Percentiles rank a stretch among this genome's conserved stretches.
Conservation (phyloP, 2,797 vertebrate genomes). For the Peromyscus nudipes region DNA sequence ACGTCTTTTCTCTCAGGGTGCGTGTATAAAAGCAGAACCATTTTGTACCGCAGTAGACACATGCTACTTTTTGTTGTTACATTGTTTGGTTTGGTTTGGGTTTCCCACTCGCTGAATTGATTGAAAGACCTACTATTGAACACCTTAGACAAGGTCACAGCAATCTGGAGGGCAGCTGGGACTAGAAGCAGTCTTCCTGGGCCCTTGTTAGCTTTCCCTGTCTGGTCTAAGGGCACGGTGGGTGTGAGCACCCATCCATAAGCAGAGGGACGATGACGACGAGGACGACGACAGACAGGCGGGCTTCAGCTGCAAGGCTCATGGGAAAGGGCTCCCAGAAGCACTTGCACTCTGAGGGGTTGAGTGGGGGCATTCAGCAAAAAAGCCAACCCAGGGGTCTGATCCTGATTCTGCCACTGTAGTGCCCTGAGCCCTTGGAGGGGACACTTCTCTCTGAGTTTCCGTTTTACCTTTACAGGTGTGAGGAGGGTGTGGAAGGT, state of each 20-base stretch:
- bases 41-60: neutral
- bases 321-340: neutral
- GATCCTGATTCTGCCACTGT: neutral
- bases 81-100: neutral
- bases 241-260: neutral
- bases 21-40: neutral
- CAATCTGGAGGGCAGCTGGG: neutral
- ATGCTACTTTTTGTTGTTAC: neutral
- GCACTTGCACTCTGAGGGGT: rapidly evolving
- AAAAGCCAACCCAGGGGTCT: neutral
- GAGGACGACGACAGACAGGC: neutral
- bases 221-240: neutral
- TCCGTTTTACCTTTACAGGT: neutral
- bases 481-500: neutral
- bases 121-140: neutral
- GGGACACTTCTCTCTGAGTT: neutral
- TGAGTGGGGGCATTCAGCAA: neutral
- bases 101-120: neutral
- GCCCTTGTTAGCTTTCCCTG: neutral
- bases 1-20: neutral
- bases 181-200: no score
- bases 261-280: neutral
- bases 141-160: neutral
- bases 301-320: neutral
- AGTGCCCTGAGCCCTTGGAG: neutral